A percentile compares a stretch with the other conserved stretches of the same genome.
These are phyloP conservation scores for Psix sp. DNA, from an alignment of 1,140 invertebrate species.

Conservation along the genomic window DNA sequence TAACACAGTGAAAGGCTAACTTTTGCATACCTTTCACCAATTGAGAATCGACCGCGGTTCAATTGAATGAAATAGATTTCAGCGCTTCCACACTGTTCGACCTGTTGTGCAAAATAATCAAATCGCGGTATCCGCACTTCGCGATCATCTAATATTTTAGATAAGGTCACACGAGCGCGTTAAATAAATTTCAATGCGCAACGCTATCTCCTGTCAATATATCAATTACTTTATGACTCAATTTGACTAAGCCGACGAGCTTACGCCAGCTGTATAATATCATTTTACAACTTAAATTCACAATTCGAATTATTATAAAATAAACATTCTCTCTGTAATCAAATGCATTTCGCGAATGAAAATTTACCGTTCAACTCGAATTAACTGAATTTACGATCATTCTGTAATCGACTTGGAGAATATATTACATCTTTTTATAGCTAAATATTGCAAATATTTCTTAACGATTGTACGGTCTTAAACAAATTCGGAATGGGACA, in stretches of 20 bases:
- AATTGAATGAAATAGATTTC: constrained; percentile 58
- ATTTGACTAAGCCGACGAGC: no score
- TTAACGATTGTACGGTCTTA: no score
- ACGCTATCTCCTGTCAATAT: constrained; percentile 28
- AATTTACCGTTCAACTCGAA: no score
- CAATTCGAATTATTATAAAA: background rate
- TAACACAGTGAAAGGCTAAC: constrained; percentile 53
- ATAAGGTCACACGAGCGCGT: constrained; percentile 43
- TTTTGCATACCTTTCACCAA: constrained; percentile 58
- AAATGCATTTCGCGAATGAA: no score
- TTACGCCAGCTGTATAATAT: constrained; percentile 1
- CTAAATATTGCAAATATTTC: no score
- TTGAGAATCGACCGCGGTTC: constrained; percentile 44
- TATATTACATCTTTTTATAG: no score
- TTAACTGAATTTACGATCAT: no score
- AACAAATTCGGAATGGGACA: no score
- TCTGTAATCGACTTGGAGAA: no score
- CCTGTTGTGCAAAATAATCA: constrained; percentile 31
- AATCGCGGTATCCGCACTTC: constrained; percentile 18
- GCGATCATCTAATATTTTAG: constrained; percentile 45
- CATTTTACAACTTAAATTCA: constrained; percentile 18
- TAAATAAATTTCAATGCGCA: constrained; percentile 44
- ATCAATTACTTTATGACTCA: constrained; percentile 48
- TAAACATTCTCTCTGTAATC: no score
- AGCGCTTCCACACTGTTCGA: constrained; percentile 23